Conservation (phyloP, 2,113 vertebrate genomes). For the Pongo pygmaeus region DNA sequence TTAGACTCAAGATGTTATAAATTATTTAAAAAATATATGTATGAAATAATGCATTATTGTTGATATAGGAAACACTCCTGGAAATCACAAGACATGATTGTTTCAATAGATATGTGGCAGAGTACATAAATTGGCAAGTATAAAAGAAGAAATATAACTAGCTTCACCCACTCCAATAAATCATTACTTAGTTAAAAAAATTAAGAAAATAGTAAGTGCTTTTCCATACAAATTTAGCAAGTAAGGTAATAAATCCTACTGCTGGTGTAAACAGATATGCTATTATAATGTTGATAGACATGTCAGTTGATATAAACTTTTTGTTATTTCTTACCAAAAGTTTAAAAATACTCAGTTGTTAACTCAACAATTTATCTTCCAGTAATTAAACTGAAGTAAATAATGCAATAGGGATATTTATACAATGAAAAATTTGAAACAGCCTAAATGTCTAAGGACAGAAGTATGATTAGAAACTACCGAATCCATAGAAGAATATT, state of each 20-base stretch:
- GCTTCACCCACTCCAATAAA: background rate
- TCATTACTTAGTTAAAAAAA: background rate
- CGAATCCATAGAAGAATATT: background rate
- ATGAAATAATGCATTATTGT: background rate
- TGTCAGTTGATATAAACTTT: background rate
- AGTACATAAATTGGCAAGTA: background rate
- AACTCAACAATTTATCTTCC: background rate
- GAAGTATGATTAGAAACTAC: background rate
- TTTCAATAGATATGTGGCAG: background rate
- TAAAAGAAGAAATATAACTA: background rate
- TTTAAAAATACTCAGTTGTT: background rate
- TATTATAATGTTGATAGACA: background rate
- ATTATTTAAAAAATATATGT: background rate
- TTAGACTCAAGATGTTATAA: background rate
- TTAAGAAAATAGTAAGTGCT: background rate
- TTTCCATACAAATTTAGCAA: background rate
- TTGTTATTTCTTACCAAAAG: background rate
- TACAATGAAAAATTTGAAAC: background rate
- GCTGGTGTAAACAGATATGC: background rate
- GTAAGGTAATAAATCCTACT: background rate
- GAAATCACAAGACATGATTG: background rate
- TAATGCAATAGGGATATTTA: background rate
- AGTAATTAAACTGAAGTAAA: constrained; percentile 1
- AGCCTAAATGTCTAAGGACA: background rate
- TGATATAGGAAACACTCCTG: background rate